phyloP scores from a whole-genome alignment of 1,140 invertebrate genomes.

The Metopolophium dirhodum region DNA sequence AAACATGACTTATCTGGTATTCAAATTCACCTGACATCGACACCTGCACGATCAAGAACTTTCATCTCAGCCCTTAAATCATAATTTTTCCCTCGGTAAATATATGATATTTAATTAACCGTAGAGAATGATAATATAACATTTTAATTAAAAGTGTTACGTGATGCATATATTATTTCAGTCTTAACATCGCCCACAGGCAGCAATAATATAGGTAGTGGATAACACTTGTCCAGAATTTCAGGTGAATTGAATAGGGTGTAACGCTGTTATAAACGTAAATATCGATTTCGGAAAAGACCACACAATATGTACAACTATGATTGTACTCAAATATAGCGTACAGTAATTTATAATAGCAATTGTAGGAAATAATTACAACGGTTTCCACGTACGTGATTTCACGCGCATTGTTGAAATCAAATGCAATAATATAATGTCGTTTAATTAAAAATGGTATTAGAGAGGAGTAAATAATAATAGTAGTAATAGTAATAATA shows the following conservation, averaged over 20 bases:
- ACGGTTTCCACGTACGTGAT: slow-evolving; percentile 19
- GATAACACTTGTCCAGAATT: background rate
- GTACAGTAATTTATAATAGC: background rate
- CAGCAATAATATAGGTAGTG: background rate
- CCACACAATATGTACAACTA: background rate
- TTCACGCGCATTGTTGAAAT: background rate
- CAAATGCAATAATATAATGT: background rate
- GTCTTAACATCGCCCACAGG: background rate
- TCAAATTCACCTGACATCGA: background rate
- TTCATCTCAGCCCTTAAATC: background rate
- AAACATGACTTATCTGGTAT: background rate
- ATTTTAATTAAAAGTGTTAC: background rate
- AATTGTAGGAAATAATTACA: slow-evolving; percentile 34
- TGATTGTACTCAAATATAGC: background rate
- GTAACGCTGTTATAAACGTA: background rate
- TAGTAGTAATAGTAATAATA: background rate
- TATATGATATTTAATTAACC: background rate
- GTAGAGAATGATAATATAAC: background rate
- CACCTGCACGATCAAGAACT: background rate
- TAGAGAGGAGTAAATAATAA: background rate
- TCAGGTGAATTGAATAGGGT: background rate
- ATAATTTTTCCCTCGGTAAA: background rate
- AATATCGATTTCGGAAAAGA: slow-evolving; percentile 4
- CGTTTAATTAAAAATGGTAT: slow-evolving; percentile 15
- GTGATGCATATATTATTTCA: background rate